Evolutionary conservation across 2,113 vertebrate genomes (phyloP).

Genomic region (Toxotes jaculatrix): DNA sequence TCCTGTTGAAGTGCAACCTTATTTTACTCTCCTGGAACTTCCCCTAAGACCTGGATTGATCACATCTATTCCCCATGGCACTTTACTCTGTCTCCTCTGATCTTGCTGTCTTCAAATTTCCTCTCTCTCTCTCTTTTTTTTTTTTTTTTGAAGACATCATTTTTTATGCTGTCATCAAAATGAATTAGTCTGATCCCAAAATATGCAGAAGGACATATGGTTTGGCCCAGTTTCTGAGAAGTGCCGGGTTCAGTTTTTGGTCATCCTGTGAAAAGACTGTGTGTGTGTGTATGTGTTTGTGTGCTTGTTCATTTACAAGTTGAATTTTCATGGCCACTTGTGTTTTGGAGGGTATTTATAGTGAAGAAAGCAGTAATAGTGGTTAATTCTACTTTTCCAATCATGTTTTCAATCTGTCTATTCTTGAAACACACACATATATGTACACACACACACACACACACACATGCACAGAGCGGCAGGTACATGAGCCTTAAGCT

Average conservation of each 20-base stretch:
- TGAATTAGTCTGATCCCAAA: slow-evolving; percentile 82
- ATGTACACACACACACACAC: slow-evolving; percentile 13
- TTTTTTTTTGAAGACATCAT: slow-evolving; percentile 59
- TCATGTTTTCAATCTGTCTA: slow-evolving; percentile 56
- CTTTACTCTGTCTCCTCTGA: slow-evolving; percentile 43
- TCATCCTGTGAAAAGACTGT: slow-evolving; percentile 51
- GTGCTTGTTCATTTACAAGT: slow-evolving; percentile 57
- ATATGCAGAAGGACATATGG: slow-evolving; percentile 77
- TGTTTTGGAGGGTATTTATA: slow-evolving; percentile 76
- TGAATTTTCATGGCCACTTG: slow-evolving; percentile 62
- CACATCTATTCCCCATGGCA: slow-evolving; percentile 61
- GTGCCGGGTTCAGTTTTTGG: slow-evolving; percentile 71
- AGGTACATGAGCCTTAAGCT: slow-evolving; percentile 79
- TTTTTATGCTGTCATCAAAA: slow-evolving; percentile 81
- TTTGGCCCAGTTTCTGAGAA: slow-evolving; percentile 79
- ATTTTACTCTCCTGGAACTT: slow-evolving; percentile 73
- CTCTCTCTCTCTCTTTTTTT: slow-evolving; percentile 11
- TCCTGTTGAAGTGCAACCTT: slow-evolving; percentile 78
- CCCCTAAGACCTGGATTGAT: slow-evolving; percentile 77
- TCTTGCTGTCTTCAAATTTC: slow-evolving; percentile 43
- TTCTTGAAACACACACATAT: slow-evolving; percentile 8
- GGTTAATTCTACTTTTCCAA: slow-evolving; percentile 77
- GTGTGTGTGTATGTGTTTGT: slow-evolving; percentile 33
- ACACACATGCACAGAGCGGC: slow-evolving; percentile 36
- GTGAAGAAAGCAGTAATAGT: slow-evolving; percentile 73